phyloP scores from a whole-genome alignment of 2,888 invertebrate species.

The Microplitis deprimator region DNA sequence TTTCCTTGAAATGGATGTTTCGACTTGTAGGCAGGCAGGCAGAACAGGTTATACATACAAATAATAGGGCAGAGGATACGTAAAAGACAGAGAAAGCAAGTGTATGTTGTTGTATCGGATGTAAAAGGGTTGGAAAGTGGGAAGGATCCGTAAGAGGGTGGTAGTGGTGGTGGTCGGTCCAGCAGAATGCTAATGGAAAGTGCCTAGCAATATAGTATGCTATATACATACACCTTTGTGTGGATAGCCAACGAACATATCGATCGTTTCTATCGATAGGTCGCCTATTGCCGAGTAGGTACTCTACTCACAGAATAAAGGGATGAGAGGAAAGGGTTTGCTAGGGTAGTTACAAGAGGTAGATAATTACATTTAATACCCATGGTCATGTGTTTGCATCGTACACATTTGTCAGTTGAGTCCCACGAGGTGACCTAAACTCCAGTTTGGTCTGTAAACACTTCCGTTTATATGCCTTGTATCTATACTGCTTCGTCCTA shows the following conservation, averaged over 20 bases:
- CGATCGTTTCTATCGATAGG: slow-evolving; percentile 66
- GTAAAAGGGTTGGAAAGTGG: background rate
- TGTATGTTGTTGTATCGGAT: slow-evolving; percentile 13
- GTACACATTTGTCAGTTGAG: slow-evolving; percentile 57
- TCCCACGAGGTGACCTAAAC: slow-evolving; percentile 35
- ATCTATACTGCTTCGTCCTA: background rate
- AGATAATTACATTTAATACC: slow-evolving; percentile 69
- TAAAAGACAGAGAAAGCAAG: slow-evolving; percentile 17
- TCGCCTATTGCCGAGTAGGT: slow-evolving; percentile 46
- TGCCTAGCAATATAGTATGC: slow-evolving; percentile 54
- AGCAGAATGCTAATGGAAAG: slow-evolving; percentile 62
- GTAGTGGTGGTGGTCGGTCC: slow-evolving; percentile 32
- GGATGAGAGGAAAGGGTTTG: slow-evolving; percentile 22
- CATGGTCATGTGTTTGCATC: slow-evolving; percentile 66
- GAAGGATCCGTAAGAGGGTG: slow-evolving; percentile 14
- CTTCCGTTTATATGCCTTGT: slow-evolving; percentile 30
- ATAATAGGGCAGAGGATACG: slow-evolving; percentile 3
- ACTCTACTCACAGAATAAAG: slow-evolving; percentile 46
- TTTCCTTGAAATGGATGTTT: slow-evolving; percentile 20
- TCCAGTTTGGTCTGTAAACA: slow-evolving; percentile 22
- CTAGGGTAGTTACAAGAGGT: slow-evolving; percentile 55
- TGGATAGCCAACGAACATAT: slow-evolving; percentile 42
- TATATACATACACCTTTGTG: slow-evolving; percentile 44
- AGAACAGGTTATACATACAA: slow-evolving; percentile 13
- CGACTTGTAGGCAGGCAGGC: slow-evolving; percentile 27